A percentile compares a stretch with the other conserved stretches of the same genome.
These are phyloP conservation scores for Holacanthella duospinosa DNA, from an alignment of 2,888 invertebrate genomes.

Conservation along the genomic window DNA sequence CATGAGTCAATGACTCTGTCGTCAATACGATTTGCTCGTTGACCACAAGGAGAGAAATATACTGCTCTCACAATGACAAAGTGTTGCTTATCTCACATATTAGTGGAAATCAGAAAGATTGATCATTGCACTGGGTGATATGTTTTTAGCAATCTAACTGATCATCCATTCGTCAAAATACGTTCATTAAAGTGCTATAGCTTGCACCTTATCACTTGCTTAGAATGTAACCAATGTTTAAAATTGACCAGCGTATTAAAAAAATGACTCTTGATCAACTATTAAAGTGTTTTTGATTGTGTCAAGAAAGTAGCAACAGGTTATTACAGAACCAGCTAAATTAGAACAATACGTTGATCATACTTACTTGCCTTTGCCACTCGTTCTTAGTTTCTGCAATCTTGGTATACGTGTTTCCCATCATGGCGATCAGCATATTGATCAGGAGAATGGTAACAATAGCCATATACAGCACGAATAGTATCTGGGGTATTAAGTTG, in stretches of 20 bases:
- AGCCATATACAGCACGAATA: conserved; percentile 95
- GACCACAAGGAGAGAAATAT: no score
- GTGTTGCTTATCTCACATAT: not conserved
- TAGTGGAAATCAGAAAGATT: not conserved
- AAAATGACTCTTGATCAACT: no score
- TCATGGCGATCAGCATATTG: conserved; percentile 99
- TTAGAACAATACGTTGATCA: not conserved
- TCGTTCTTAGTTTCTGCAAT: conserved; percentile 94
- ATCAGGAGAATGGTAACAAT: conserved; percentile 89
- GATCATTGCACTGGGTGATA: not conserved
- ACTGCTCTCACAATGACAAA: no score
- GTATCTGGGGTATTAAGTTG: conserved; percentile 49
- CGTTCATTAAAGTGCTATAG: no score
- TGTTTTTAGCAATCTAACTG: not conserved
- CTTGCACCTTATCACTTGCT: no score
- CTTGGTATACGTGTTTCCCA: conserved; percentile 98
- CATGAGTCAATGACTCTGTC: no score
- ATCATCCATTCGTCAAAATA: no score
- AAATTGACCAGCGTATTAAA: no score
- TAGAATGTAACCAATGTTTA: no score
- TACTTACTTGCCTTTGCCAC: conserved; percentile 75
- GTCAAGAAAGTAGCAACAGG: not conserved
- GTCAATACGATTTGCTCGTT: no score
- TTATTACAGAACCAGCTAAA: not conserved
- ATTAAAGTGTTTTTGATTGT: no score